These are phyloP conservation scores for Aspiorhynchus laticeps DNA, from an alignment of 2,113 vertebrate species.

Conservation along the genomic window DNA sequence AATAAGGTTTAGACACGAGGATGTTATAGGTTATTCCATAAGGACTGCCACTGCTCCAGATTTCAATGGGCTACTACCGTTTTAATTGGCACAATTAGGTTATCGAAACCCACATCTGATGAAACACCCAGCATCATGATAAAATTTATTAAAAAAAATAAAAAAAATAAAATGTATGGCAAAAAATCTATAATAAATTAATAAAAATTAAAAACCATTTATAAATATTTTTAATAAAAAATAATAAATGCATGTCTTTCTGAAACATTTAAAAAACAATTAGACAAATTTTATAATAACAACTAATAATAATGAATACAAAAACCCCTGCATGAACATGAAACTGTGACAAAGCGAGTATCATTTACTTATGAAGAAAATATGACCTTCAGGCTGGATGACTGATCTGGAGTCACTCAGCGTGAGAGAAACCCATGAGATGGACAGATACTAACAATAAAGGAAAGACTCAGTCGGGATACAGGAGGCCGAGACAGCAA, in stretches of 20 bases:
- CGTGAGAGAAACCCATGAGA: constrained; percentile 15
- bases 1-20: constrained; percentile 49
- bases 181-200: background rate
- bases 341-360: background rate
- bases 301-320: background rate
- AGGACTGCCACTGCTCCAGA: constrained; percentile 46
- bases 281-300: background rate
- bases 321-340: background rate
- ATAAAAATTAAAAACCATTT: background rate
- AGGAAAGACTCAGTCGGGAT: constrained; percentile 17
- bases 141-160: background rate
- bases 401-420: constrained; percentile 38
- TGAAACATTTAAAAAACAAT: background rate
- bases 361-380: constrained; percentile 36
- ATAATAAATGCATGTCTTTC: background rate
- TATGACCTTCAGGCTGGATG: constrained; percentile 39
- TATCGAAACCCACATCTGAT: constrained; percentile 40
- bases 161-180: background rate
- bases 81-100: constrained; percentile 51
- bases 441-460: constrained; percentile 40
- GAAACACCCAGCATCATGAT: background rate
- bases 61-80: constrained; percentile 36
- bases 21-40: constrained; percentile 42
- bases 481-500: constrained; percentile 26
- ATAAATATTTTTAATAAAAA: background rate